Conservation (phyloP, 2,888 invertebrate genomes). For the Thalpophila matura region DNA sequence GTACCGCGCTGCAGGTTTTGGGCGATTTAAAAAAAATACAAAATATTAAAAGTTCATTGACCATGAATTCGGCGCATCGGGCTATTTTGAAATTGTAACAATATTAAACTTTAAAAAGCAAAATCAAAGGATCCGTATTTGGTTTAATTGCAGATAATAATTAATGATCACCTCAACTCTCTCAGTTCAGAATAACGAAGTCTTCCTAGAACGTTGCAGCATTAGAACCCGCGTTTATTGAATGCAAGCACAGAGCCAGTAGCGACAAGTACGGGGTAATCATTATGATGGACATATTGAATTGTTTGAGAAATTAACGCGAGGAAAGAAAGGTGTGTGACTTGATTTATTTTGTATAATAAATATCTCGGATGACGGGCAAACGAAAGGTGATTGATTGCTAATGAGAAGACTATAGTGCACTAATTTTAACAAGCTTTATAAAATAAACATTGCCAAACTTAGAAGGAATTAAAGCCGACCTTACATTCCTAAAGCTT, state of each 20-base stretch:
- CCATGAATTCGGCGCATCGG: constrained; percentile 17
- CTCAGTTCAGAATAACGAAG: constrained; percentile 39
- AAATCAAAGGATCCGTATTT: not conserved
- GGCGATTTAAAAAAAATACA: constrained; percentile 33
- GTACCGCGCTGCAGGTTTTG: constrained; percentile 53
- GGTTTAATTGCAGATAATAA: not conserved
- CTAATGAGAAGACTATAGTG: constrained; percentile 59
- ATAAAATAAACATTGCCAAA: constrained; percentile 81
- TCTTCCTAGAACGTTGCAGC: constrained; percentile 63
- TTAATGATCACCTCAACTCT: not conserved
- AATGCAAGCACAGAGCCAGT: constrained; percentile 60
- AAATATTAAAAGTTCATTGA: constrained; percentile 10
- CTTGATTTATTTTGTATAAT: constrained; percentile 54
- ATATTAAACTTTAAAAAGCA: not conserved
- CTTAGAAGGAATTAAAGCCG: constrained; percentile 71
- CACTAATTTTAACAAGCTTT: constrained; percentile 69
- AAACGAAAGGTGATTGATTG: constrained; percentile 51
- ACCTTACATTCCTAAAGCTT: constrained; percentile 84
- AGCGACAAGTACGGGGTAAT: constrained; percentile 46
- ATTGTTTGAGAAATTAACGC: constrained; percentile 51
- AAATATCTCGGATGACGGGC: constrained; percentile 45
- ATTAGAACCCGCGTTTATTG: constrained; percentile 51
- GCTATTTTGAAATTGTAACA: constrained; percentile 19
- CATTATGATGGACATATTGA: constrained; percentile 64
- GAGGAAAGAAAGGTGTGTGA: constrained; percentile 59